Evolutionary conservation across 2,797 vertebrate species (phyloP).

Genomic region (Decapterus maruadsi): DNA sequence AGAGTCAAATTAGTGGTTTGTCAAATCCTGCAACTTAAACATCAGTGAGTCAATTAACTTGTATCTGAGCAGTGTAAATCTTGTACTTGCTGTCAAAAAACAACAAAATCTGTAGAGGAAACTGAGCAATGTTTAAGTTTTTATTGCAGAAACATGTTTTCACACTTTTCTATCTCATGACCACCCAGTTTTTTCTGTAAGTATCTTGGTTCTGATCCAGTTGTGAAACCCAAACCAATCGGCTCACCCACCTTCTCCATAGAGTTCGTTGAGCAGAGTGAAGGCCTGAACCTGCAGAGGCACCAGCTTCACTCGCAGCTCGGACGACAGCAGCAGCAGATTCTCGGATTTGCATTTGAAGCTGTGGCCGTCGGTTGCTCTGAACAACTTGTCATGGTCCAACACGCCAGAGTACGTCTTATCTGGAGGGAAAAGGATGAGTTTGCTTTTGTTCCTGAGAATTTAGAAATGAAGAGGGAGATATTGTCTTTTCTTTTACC

Average conservation of each 20-base stretch:
- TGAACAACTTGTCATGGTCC: conserved; percentile 79
- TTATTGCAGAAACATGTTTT: background rate
- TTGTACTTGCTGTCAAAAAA: background rate
- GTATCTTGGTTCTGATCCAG: background rate
- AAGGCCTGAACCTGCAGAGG: conserved; percentile 91
- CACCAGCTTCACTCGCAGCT: conserved; percentile 83
- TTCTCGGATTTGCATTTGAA: conserved; percentile 88
- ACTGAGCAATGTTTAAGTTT: background rate
- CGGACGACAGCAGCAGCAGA: conserved; percentile 73
- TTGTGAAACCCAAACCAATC: background rate
- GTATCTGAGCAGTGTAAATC: background rate
- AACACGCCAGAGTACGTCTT: conserved; percentile 76
- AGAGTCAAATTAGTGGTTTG: background rate
- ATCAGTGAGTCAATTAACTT: background rate
- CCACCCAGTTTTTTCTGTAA: background rate
- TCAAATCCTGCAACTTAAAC: background rate
- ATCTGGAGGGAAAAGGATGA: conserved; percentile 71
- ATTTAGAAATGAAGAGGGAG: background rate
- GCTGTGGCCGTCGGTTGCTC: conserved; percentile 77
- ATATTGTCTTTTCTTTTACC: conserved; percentile 49
- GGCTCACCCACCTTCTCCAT: conserved; percentile 86
- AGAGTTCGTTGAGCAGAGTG: conserved; percentile 72
- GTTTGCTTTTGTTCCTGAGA: background rate
- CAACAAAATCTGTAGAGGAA: background rate
- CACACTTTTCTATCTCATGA: background rate